Percentiles rank a stretch among this genome's conserved stretches.
Evolutionary conservation across 2,113 vertebrate species (phyloP).

Genomic region (Pavo muticus): DNA sequence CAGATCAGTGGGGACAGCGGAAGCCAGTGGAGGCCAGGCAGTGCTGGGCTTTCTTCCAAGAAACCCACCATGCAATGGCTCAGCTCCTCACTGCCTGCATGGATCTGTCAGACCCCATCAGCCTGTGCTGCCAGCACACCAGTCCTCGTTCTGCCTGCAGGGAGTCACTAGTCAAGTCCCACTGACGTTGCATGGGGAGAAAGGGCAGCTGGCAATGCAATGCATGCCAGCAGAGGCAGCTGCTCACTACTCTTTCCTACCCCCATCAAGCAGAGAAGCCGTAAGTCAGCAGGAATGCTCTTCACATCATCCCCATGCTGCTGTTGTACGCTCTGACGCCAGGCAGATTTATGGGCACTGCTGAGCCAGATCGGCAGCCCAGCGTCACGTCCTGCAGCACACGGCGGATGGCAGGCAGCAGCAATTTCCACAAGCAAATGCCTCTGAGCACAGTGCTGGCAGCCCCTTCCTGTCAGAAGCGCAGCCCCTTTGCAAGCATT

Average conservation of each 20-base stretch:
- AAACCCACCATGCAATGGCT: rapidly evolving
- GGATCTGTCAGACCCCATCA: rapidly evolving
- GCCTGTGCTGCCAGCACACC: neutral
- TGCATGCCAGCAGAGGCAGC: neutral
- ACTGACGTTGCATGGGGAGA: rapidly evolving
- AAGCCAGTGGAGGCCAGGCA: neutral
- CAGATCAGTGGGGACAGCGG: neutral
- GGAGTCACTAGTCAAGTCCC: rapidly evolving
- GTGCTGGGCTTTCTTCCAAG: neutral
- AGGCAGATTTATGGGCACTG: neutral
- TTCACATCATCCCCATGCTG: neutral
- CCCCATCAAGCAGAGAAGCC: neutral
- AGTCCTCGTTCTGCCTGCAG: neutral
- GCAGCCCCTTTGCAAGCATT: neutral
- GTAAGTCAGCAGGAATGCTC: neutral
- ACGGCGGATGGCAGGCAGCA: neutral
- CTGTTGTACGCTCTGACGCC: neutral
- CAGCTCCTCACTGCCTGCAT: neutral
- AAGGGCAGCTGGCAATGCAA: neutral
- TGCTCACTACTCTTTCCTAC: rapidly evolving
- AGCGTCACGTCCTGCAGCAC: neutral
- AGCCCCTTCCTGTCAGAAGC: neutral
- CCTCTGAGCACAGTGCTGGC: rapidly evolving
- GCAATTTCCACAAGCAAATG: rapidly evolving
- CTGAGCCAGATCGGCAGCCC: neutral